Base-by-base conservation (phyloP, 2,888 invertebrate genomes). In the Zele albiditarsus region DNA sequence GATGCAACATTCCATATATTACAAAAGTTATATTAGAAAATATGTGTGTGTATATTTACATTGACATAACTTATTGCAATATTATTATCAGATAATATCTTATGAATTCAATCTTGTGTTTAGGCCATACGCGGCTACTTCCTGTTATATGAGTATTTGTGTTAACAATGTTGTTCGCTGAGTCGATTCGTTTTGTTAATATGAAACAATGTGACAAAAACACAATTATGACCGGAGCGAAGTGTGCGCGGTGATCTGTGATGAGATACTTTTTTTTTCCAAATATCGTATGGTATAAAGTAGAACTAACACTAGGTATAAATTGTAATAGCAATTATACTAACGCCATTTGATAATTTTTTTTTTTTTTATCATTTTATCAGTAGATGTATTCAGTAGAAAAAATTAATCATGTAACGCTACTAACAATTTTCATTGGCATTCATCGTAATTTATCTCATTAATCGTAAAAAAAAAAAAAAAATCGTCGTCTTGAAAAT, bases 1-100 rank as follows among this genome's bases (percentile, higher is more conserved):
- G 76, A 79, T 67, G 78, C 77, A 80, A 80, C 78, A 57, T 53
- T 53, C 60, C 42, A 67, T 77, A 69, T 68, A 23, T 74, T 53
- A 68, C 62, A 68, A 62, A 49, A 62, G 33, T 27, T 27, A 66
- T 46, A 70, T 53, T 23, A 33, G 23, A 23, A 58, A 20, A 23
- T 14, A 58, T 25, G 12, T 27, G 57, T 58, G 25, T 46, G 28
- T 27, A 25, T 20, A 28, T 62, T n/a, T n/a, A 28, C 63, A 63
- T 63, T 28, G 63, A 10, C 23, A 33, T 63, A 31, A 63, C 10
- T 38, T 12, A 63, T 31, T 38, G 28, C 62, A 62, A 62, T 62
- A 62, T 62, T 62, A 16, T n/a, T 60, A 8, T 38, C 12, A 38
- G n/a, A 60, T n/a, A 28, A 8, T 38, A 63, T 31, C 12, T 12